These are phyloP conservation scores for Danio albolineatus DNA, from an alignment of 2,797 vertebrate genomes.

Conservation along the genomic window DNA sequence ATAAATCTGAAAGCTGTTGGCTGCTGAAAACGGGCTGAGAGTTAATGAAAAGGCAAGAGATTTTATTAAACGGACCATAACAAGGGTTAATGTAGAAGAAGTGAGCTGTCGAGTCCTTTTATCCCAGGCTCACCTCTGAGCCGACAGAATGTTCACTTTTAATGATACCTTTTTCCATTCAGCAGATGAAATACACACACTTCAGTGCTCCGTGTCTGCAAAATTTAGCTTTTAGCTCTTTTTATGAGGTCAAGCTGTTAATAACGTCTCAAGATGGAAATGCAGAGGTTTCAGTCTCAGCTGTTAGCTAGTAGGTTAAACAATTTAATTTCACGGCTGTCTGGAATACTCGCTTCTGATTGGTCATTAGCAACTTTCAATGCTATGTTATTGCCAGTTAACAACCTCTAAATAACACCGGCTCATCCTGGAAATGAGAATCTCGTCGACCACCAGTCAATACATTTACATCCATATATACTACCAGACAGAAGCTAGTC, in stretches of 20 bases:
- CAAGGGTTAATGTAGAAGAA: constrained; percentile 47
- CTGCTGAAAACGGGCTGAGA: background rate
- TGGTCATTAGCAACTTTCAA: too few relatives aligned
- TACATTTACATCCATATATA: too few relatives aligned
- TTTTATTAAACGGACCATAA: constrained; percentile 46
- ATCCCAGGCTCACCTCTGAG: constrained; percentile 33
- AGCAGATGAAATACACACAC: constrained; percentile 2
- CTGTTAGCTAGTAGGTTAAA: background rate
- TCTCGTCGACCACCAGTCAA: too few relatives aligned
- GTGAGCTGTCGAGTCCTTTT: constrained; percentile 20
- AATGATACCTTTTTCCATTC: constrained; percentile 32
- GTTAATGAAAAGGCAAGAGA: constrained; percentile 9
- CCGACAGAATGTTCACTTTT: constrained; percentile 35
- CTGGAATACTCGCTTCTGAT: too few relatives aligned
- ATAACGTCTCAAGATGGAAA: background rate
- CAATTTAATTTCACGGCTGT: too few relatives aligned
- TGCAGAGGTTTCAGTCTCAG: background rate
- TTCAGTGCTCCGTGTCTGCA: background rate
- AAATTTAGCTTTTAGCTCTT: background rate
- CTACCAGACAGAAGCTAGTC: too few relatives aligned
- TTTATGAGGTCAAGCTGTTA: background rate
- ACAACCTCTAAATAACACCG: too few relatives aligned
- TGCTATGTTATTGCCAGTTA: too few relatives aligned
- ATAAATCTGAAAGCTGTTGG: background rate
- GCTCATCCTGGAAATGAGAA: too few relatives aligned